Conservation (phyloP, 2,797 vertebrate genomes). For the Adrianichthys oophorus region DNA sequence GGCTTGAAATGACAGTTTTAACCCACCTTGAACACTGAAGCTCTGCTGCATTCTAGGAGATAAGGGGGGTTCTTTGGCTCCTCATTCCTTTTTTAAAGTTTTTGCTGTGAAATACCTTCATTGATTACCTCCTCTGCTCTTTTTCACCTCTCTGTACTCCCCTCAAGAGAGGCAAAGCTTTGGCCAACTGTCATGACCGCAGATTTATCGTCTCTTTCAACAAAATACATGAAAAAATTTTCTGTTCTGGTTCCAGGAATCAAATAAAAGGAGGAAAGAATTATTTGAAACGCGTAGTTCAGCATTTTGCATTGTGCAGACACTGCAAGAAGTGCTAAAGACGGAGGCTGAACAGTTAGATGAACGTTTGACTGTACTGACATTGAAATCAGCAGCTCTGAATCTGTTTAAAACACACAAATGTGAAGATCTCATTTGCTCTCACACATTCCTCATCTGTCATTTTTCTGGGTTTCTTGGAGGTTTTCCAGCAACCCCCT, state of each 20-base stretch:
- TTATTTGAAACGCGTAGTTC: background rate
- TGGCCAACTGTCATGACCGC: slow-evolving; percentile 4
- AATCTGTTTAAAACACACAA: background rate
- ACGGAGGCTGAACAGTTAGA: background rate
- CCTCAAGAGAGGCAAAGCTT: background rate
- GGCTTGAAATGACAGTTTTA: slow-evolving; percentile 22
- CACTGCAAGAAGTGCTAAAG: background rate
- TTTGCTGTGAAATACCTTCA: slow-evolving; percentile 20
- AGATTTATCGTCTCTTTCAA: slow-evolving; percentile 11
- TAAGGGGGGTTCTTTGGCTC: slow-evolving; percentile 13
- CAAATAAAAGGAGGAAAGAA: background rate
- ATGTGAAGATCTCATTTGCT: background rate
- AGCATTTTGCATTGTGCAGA: background rate
- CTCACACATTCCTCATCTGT: too few relatives aligned
- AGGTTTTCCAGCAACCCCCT: too few relatives aligned
- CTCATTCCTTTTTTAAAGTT: slow-evolving; percentile 17
- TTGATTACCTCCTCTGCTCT: slow-evolving; percentile 9
- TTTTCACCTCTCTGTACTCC: slow-evolving; percentile 5
- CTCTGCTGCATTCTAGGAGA: slow-evolving; percentile 26
- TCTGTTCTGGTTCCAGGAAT: background rate
- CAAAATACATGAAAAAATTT: background rate
- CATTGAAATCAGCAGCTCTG: background rate
- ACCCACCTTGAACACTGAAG: slow-evolving; percentile 47
- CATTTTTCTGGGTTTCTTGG: too few relatives aligned
- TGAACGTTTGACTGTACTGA: background rate